A percentile compares a stretch with the other conserved stretches of the same genome.
Conservation (phyloP, 2,888 invertebrate species). For the Archips xylosteana region DNA sequence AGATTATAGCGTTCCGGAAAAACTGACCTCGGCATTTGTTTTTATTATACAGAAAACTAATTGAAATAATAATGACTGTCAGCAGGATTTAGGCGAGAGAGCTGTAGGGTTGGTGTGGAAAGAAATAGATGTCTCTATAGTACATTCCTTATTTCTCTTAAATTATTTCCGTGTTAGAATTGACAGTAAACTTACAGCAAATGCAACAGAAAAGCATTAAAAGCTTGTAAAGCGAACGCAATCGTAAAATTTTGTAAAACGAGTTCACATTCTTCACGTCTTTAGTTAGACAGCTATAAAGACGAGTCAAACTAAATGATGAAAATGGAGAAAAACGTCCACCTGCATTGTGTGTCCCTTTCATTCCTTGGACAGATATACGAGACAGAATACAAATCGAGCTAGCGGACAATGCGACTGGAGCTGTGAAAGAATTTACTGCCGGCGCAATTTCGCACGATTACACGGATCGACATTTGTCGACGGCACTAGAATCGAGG, state of each 20-base stretch:
- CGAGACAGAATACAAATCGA: slow-evolving; percentile 35
- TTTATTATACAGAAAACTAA: too few species aligned
- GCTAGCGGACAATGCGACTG: slow-evolving; percentile 26
- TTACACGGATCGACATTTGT: slow-evolving; percentile 25
- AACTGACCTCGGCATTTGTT: too few species aligned
- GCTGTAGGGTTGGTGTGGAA: too few species aligned
- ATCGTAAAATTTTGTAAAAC: not conserved
- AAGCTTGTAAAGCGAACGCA: not conserved
- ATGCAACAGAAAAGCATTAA: not conserved
- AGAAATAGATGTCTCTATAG: too few species aligned
- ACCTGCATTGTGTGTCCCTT: slow-evolving; percentile 12
- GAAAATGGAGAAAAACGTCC: slow-evolving; percentile 33
- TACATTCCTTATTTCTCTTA: too few species aligned
- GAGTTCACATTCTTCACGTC: not conserved
- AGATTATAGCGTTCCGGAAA: too few species aligned
- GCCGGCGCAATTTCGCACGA: slow-evolving; percentile 37
- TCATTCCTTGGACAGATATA: slow-evolving; percentile 33
- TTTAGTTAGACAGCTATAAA: slow-evolving; percentile 27
- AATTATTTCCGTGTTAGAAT: not conserved
- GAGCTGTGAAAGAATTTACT: slow-evolving; percentile 36
- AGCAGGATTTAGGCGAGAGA: too few species aligned
- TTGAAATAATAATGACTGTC: too few species aligned
- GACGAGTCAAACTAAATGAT: slow-evolving; percentile 24
- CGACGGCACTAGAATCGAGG: slow-evolving; percentile 4
- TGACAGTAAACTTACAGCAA: too few species aligned